Evolutionary conservation across 2,113 vertebrate species (phyloP).

Genomic region (Falcunculus frontatus): DNA sequence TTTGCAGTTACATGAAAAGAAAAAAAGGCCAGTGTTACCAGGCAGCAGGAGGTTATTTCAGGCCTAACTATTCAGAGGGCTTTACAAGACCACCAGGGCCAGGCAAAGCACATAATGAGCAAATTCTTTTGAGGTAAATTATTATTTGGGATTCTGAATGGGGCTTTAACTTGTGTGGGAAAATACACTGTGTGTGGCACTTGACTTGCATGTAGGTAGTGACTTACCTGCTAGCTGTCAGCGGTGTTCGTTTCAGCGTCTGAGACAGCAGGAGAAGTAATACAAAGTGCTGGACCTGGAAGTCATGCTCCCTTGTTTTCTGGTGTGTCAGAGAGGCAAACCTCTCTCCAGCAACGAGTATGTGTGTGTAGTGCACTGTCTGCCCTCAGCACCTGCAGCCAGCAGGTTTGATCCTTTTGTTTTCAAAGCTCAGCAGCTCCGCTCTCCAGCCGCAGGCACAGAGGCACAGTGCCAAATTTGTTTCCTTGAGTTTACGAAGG

Average conservation of each 20-base stretch:
- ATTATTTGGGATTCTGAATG: slow-evolving; percentile 62
- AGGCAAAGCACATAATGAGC: slow-evolving; percentile 56
- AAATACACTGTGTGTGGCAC: not conserved
- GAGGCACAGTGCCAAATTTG: not conserved
- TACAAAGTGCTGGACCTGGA: not conserved
- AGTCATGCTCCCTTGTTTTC: not conserved
- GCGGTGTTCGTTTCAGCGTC: not conserved
- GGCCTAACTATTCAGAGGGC: slow-evolving; percentile 41
- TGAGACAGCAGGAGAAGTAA: not conserved
- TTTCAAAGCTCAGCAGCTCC: not conserved
- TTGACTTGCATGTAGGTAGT: not conserved
- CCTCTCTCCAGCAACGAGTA: not conserved
- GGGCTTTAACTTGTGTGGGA: slow-evolving; percentile 1
- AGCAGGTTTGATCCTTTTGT: not conserved
- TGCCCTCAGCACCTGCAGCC: not conserved
- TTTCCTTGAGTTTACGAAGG: not conserved
- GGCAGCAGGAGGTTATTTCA: slow-evolving; percentile 66
- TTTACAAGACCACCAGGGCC: slow-evolving; percentile 37
- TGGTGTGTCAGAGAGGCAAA: not conserved
- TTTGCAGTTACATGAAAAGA: slow-evolving; percentile 62
- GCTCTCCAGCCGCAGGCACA: not conserved
- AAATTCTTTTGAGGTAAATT: slow-evolving; percentile 63
- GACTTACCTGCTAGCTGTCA: not conserved
- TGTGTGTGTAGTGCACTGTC: not conserved
- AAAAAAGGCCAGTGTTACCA: slow-evolving; percentile 41